phyloP scores from a whole-genome alignment of 2,113 vertebrate species.

The Neomonachus schauinslandi region DNA sequence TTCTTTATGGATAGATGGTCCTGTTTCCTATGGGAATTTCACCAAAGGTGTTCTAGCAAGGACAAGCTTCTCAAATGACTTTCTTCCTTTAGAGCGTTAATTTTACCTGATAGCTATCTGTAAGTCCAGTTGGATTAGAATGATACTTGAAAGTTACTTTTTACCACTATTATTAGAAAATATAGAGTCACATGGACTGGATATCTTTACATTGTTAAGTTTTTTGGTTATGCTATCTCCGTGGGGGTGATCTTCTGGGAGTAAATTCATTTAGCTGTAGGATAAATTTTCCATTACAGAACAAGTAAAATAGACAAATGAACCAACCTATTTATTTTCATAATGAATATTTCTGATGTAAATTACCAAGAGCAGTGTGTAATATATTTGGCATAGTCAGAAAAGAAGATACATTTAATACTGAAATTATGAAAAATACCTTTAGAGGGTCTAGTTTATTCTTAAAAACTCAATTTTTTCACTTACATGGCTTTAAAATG shows the following conservation, averaged over 20 bases:
- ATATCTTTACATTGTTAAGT: neutral
- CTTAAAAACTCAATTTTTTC: conserved; percentile 59
- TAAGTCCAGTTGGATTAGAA: conserved; percentile 5
- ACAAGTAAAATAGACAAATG: conserved; percentile 27
- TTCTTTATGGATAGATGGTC: neutral
- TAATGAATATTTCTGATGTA: conserved; percentile 33
- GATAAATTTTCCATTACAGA: conserved; percentile 45
- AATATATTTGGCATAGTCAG: conserved; percentile 39
- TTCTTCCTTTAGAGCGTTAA: conserved; percentile 35
- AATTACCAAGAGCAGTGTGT: conserved; percentile 44
- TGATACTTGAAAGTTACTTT: conserved; percentile 63
- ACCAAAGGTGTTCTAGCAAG: conserved; percentile 23
- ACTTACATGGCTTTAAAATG: conserved; percentile 50
- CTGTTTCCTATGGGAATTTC: conserved; percentile 59
- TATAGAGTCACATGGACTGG: conserved; percentile 25
- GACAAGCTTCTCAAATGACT: conserved; percentile 3
- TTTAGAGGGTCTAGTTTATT: conserved; percentile 51
- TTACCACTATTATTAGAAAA: conserved; percentile 41
- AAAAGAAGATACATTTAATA: conserved; percentile 57
- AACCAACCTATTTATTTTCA: conserved; percentile 46
- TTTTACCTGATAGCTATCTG: neutral
- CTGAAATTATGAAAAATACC: conserved; percentile 48
- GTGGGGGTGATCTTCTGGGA: conserved; percentile 38
- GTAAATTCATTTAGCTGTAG: conserved; percentile 65
- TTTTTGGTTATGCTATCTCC: neutral